Conservation (phyloP, 1,140 invertebrate genomes). For the Ptiloglossa arizonensis region DNA sequence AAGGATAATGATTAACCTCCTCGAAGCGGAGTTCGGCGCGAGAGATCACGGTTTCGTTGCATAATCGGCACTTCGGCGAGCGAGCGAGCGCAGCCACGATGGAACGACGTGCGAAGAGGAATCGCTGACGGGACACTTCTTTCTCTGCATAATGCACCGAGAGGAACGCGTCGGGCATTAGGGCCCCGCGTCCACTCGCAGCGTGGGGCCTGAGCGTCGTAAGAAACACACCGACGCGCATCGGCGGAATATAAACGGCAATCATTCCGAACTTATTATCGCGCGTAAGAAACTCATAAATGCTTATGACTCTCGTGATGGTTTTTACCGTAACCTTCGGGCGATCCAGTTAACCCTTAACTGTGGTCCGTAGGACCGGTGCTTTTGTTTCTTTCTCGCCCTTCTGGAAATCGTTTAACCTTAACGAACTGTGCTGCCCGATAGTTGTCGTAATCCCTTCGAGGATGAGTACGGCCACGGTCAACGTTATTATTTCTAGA, state of each 20-base stretch:
- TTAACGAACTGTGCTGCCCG: no score
- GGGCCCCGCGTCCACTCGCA: background rate
- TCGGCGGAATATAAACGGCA: constrained; percentile 58
- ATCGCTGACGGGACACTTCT: constrained; percentile 41
- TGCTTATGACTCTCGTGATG: constrained; percentile 63
- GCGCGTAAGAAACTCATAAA: constrained; percentile 68
- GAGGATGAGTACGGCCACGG: no score
- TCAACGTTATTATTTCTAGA: no score
- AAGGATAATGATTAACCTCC: background rate
- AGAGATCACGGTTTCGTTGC: background rate
- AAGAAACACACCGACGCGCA: constrained; percentile 31
- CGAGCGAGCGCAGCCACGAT: background rate
- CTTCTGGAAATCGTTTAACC: no score
- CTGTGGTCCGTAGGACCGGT: no score
- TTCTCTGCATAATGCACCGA: constrained; percentile 7
- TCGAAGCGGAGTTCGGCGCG: background rate
- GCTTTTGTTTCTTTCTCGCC: no score
- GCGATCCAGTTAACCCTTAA: constrained; percentile 67
- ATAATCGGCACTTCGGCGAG: background rate
- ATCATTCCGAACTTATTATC: constrained; percentile 70
- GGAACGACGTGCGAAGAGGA: constrained; percentile 32
- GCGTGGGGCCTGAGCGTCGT: background rate
- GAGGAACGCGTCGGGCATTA: background rate
- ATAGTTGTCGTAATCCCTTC: no score
- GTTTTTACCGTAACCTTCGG: constrained; percentile 58